Base-by-base conservation (phyloP, 2,797 vertebrate genomes). In the Tinamus major region DNA sequence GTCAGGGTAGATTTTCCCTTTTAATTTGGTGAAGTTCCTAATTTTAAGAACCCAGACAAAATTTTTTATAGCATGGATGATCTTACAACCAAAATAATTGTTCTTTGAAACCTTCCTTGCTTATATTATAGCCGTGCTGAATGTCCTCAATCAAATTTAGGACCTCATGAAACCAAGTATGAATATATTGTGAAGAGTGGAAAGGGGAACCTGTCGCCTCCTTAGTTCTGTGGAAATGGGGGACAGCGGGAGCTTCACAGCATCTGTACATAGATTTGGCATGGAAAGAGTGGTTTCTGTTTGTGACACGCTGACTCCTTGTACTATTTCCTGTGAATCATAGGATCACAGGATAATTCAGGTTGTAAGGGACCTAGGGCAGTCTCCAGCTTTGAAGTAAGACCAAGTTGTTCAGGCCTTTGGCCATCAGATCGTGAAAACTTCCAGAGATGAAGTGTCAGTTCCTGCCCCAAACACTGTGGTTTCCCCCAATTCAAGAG, bases 331-430 rank as follows among this genome's bases (percentile, higher is more conserved):
- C 68, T 83, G 44, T 33, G 27, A 90, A 58, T 74, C 46, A 21
- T 31, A 81, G 20, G 35, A 68, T 7, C 49, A 64, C 8, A 35
- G 37, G 33, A 13, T 20, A 59, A 4, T 26, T 89, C 56, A 27
- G 0, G 1, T 3, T 56, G 20, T n/a, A 15, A 74, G 21, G 31
- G 33, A 70, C 8, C 14, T 79, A 2, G 2, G 27, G 46, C 68
- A 11, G 6, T 55, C n/a, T 74, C 68, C 63, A 35, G 4, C 55
- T 84, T 49, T 58, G 59, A 58, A 31, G 53, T 75, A 67, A 91
- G 74, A 84, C 4, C 7, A 41, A n/a, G 31, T 19, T 90, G 49
- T 7, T 78, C n/a, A 31, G 18, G 26, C 13, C 31, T 51, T 62
- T 37, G 37, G 71, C 8, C 21, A 33, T 3, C 74, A 29, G 7